A percentile compares a stretch with the other conserved stretches of the same genome.
phyloP scores from a whole-genome alignment of 2,797 vertebrate genomes.

The Setipinna tenuifilis region DNA sequence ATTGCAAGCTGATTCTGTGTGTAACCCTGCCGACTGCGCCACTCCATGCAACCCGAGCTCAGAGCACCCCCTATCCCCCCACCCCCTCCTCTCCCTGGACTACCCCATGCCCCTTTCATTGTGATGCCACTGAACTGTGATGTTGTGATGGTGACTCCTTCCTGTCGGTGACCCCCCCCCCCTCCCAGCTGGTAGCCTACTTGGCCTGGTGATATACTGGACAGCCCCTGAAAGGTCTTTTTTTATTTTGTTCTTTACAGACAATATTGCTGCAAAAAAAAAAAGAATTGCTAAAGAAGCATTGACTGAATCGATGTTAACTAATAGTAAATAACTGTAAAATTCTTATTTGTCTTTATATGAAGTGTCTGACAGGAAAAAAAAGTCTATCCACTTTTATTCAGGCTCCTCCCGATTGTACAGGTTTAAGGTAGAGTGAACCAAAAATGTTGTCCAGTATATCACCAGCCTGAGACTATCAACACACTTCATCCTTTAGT shows the following conservation, averaged over 20 bases:
- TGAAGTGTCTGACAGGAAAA: background rate
- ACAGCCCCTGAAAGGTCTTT: conserved; percentile 21
- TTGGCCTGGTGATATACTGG: background rate
- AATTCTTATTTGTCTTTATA: background rate
- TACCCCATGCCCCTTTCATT: conserved; percentile 25
- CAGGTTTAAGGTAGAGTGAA: background rate
- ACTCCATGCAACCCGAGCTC: conserved; percentile 45
- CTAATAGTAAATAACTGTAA: background rate
- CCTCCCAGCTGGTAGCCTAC: conserved; percentile 21
- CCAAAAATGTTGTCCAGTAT: background rate
- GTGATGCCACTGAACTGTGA: conserved; percentile 1
- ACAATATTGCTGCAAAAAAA: conserved; percentile 13
- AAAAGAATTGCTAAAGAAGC: conserved; percentile 18
- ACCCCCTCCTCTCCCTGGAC: conserved; percentile 25
- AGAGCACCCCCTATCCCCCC: background rate
- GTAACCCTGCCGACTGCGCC: conserved; percentile 36
- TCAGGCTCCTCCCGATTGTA: background rate
- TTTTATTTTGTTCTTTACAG: too few species aligned
- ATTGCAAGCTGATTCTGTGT: conserved; percentile 29
- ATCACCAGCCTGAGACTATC: background rate
- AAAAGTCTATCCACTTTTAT: background rate
- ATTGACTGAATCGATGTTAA: background rate
- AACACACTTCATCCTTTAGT: background rate
- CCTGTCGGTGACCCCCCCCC: conserved; percentile 50
- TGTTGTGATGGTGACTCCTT: conserved; percentile 35